Base-by-base conservation (phyloP, 2,797 vertebrate species). In the Hypotaenidia okinawae region DNA sequence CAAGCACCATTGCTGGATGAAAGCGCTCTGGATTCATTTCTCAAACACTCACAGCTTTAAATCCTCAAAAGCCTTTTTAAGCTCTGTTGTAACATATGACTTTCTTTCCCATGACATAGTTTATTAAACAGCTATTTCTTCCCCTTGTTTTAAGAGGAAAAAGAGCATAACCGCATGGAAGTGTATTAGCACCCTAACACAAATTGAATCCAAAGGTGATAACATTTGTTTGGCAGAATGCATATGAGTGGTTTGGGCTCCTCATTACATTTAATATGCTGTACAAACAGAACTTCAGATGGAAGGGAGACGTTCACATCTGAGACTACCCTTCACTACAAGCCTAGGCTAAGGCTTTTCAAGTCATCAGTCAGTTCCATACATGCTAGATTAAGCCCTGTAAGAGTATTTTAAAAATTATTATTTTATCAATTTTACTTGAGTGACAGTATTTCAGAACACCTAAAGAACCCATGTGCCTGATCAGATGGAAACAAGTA, bases 51-150 rank as follows among this genome's bases (percentile, higher is more conserved):
- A 16, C 0, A 8, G 59, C 30, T 76, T 43, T 35, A 94, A 94
- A 90, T 87, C 75, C 59, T 82, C 78, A 85, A 84, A 92, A 73
- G n/a, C 30, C 67, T 82, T 80, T 62, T 61, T 32, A 87, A 93
- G 82, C 82, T 85, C 39, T 69, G 43, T 52, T 39, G 35, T 52
- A 88, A 63, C 15, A 55, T 10, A 86, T 1, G 7, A 75, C 35
- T 86, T 88, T 66, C 58, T 52, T 72, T 76, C 73, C 82, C 47
- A 63, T 22, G 32, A 66, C 52, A 37, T 2, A 11, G 55, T 76
- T 87, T 80, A 80, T 87, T 63, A 52, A 8, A 47, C 23, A 59
- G 57, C n/a, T 76, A 39, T 39, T 66, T 84, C 18, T 59, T 73
- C 47, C 52, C 23, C 72, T 66, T 64, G 25, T 74, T 87, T 80